Conservation (phyloP, 2,113 vertebrate species). For the Trogon surrucura region DNA sequence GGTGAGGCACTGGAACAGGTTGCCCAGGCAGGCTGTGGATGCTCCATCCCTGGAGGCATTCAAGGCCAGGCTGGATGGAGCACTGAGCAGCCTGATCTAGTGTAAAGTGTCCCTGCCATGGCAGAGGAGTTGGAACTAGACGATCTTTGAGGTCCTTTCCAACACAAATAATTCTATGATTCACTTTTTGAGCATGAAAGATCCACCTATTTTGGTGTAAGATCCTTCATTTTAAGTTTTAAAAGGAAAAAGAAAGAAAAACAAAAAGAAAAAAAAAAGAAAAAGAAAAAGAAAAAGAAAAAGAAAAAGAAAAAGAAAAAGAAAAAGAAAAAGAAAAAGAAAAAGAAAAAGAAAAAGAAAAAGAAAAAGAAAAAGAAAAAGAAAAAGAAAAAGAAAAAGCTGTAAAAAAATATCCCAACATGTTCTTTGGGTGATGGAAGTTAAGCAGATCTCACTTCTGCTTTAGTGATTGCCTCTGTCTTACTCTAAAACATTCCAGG, state of each 20-base stretch:
- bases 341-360: background rate
- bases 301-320: too few relatives aligned
- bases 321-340: background rate
- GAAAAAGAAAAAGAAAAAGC: too few relatives aligned
- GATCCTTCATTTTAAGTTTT: background rate
- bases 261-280: too few relatives aligned
- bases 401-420: background rate
- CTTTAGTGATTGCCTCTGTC: background rate
- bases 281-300: too few relatives aligned
- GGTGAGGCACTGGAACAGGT: too few relatives aligned
- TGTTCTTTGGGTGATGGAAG: background rate
- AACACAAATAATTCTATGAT: background rate
- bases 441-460: background rate
- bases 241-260: accelerated
- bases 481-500: background rate
- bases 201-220: background rate
- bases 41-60: too few relatives aligned
- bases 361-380: background rate
- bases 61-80: too few relatives aligned
- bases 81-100: too few relatives aligned
- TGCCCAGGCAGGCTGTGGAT: too few relatives aligned
- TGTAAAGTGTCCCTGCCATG: too few relatives aligned
- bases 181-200: background rate
- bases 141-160: too few relatives aligned
- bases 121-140: too few relatives aligned